Percentiles rank a stretch among this genome's conserved stretches.
Conservation (phyloP, 2,888 invertebrate species). For the Mongoloraphidia duomilia region DNA sequence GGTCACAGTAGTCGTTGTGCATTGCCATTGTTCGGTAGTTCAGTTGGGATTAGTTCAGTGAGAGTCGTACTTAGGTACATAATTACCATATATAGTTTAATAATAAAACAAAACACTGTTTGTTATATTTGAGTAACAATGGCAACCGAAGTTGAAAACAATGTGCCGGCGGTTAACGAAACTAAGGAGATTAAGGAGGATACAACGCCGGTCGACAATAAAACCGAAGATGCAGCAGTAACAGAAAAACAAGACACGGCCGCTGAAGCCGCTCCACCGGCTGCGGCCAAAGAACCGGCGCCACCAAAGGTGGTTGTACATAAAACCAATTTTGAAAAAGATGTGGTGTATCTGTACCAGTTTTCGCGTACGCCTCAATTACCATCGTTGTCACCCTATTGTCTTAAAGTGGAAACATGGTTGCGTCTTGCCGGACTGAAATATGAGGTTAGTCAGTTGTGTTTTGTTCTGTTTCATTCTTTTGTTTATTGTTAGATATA, state of each 20-base stretch:
- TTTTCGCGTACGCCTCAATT: conserved; percentile 80
- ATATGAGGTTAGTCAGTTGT: conserved; percentile 69
- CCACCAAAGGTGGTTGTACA: conserved; percentile 69
- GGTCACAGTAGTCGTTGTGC: too few species aligned
- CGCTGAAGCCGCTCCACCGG: conserved; percentile 34
- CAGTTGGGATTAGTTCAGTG: too few species aligned
- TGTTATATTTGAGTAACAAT: conserved; percentile 32
- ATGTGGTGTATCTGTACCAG: conserved; percentile 87
- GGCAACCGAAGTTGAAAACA: conserved; percentile 66
- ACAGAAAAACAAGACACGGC: conserved; percentile 28
- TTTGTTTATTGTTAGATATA: neutral
- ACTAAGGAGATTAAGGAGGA: conserved; percentile 36
- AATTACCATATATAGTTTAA: neutral
- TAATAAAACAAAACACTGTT: conserved; percentile 4
- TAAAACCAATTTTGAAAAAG: conserved; percentile 80
- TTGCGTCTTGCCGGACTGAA: conserved; percentile 79
- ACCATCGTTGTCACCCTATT: conserved; percentile 83
- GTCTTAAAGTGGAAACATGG: conserved; percentile 94
- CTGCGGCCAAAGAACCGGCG: conserved; percentile 45
- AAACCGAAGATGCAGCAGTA: conserved; percentile 31
- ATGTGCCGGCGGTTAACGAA: conserved; percentile 46
- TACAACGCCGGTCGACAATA: conserved; percentile 31
- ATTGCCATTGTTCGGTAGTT: too few species aligned
- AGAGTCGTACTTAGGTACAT: too few species aligned
- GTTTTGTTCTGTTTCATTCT: neutral